Evolutionary conservation across 2,888 invertebrate genomes (phyloP), one percentile per base, ranked within the genome.

Genomic region (Aproaerema taeniolella): DNA sequence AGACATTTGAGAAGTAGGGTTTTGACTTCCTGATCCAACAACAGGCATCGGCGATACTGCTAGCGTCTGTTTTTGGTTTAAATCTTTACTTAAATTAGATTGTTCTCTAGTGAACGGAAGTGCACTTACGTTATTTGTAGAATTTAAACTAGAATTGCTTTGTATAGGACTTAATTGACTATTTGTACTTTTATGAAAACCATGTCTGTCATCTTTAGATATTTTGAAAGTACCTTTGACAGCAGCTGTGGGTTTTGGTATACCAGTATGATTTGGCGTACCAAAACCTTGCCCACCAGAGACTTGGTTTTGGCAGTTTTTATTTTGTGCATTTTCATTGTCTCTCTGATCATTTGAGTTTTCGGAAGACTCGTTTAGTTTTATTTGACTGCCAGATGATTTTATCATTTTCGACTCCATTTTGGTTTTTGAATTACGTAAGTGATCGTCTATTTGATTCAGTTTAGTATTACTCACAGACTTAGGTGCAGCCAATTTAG

Each of bases 211-310:
- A 64, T 91, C 90, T 71, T 88, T 87, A 49, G 90, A 76, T 56
- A 91, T 88, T 75, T 96, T 95, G 46, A 92, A 92, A 14, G 94
- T 95, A 47, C 96, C 96, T 85, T 96, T 96, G 17, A 97, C 94
- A 41, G 96, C 94, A 6, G 96, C 95, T 30, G 95, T 96, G 1
- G 96, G 96, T 72, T 96, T 96, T 0, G 96, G 96, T 54, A 96
- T 93, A 11, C 94, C 94, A 4, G 86, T 86, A 30, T 75, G 75
- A 55, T 81, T 83, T 41, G 65, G 80, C 16, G 64, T 55, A 3
- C 68, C 69, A 49, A 68, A 58, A 39, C 61, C 67, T 58, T 72
- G 93, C 88, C 51, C 89, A 72, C 40, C 88, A 68, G 72, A 65
- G 25, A 65, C 55, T 47, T 67, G 71, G 8, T 59, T 50, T 13